Base-by-base conservation (phyloP, 2,113 vertebrate genomes). In the Xenopus laevis region DNA sequence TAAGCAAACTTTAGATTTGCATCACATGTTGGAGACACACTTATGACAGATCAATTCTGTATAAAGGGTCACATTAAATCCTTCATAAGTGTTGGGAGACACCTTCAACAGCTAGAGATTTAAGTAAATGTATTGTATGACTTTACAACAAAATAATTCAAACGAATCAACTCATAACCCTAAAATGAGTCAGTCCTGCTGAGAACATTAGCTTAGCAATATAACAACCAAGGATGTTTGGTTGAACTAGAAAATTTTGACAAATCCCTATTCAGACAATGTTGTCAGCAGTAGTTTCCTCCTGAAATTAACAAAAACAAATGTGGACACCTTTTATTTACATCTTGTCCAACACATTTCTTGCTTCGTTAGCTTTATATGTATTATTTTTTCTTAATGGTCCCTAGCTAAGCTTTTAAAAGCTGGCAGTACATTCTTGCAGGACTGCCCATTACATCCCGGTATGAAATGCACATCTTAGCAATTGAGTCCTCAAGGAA, bases 351-450 rank as follows among this genome's bases (percentile, higher is more conserved):
- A 18, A 18, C 4, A 27, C 18, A 57, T 23, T 76, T 76, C 60
- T 76, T 70, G 58, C 74, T 55, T 62, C 23, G 73, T 68, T 75
- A 33, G 60, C 23, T 50, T 67, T 27, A 57, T 70, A 76, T 69
- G 67, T 70, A 70, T 76, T 76, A 68, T 75, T 63, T 70, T 76
- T 76, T 50, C 53, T 70, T 57, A 70, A 76, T 76, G 66, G 74
- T 40, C 74, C 73, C 30, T 76, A 64, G 67, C 74, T 63, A 76
- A 76, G 66, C 66, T 76, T 76, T 64, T n/a, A 61, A 46, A 63
- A 62, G 7, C 66, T 76, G 65, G 72, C 72, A 52, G 1, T 11
- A 30, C 45, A 52, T 10, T 46, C 53, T 21, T 62, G 21, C 47
- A 23, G 13, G 17, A 33, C 65, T 21, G 45, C 62, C 21, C 30